Evolutionary conservation across 2,888 invertebrate species (phyloP).

Genomic region (Thalpophila matura): DNA sequence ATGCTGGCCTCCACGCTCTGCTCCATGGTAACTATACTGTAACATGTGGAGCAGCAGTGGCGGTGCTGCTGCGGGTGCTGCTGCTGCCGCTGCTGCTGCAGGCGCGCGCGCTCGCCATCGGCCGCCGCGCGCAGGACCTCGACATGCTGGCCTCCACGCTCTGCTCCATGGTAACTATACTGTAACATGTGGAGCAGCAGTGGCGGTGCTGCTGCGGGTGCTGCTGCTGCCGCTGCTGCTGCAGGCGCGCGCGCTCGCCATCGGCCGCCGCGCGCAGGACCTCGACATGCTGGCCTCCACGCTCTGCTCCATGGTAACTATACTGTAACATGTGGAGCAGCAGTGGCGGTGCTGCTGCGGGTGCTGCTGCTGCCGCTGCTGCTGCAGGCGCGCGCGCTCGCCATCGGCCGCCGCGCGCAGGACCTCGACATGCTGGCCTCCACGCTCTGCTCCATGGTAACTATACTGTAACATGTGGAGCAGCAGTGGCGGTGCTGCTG

Average conservation of each 20-base stretch:
- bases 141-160: constrained; percentile 95
- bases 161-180: constrained; percentile 92
- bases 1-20: constrained; percentile 94
- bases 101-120: constrained; percentile 95
- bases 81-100: constrained; percentile 95
- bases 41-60: too few species aligned
- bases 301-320: constrained; percentile 93
- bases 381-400: constrained; percentile 96
- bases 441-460: constrained; percentile 94
- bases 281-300: constrained; percentile 95
- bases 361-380: constrained; percentile 95
- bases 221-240: constrained; percentile 95
- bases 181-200: too few species aligned
- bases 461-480: constrained; percentile 89
- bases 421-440: constrained; percentile 95
- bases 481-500: constrained; percentile 94
- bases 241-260: constrained; percentile 96
- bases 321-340: too few species aligned
- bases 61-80: constrained; percentile 94
- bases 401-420: constrained; percentile 93
- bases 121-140: constrained; percentile 94
- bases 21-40: constrained; percentile 91
- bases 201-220: constrained; percentile 94
- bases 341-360: constrained; percentile 94
- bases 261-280: constrained; percentile 94